phyloP scores from a whole-genome alignment of 1,140 invertebrate species.

The Harpegnathos saltator region DNA sequence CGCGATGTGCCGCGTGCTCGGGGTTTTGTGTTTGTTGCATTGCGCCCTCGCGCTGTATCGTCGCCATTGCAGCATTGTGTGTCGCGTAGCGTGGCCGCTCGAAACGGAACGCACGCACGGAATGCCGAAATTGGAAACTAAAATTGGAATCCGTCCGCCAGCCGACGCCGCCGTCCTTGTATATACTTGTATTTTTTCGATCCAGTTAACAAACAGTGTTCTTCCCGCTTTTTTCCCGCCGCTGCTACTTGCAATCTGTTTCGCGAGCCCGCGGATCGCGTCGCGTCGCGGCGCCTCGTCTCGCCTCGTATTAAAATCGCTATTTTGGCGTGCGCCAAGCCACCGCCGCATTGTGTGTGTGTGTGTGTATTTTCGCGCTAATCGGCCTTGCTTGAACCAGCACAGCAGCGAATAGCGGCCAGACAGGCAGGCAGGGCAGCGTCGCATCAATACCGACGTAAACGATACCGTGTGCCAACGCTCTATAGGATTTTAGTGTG shows the following conservation, averaged over 20 bases:
- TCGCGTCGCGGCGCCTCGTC: neutral
- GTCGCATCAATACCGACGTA: neutral
- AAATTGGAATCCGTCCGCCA: conserved; percentile 43
- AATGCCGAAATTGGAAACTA: conserved; percentile 49
- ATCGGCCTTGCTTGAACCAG: too few relatives aligned
- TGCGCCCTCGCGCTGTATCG: too few relatives aligned
- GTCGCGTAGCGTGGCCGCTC: neutral
- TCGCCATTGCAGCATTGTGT: too few relatives aligned
- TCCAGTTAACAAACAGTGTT: conserved; percentile 38
- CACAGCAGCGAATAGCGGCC: too few relatives aligned
- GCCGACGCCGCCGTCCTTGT: neutral
- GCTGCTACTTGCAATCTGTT: neutral
- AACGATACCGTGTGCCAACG: neutral
- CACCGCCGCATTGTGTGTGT: too few relatives aligned
- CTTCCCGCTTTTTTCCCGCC: neutral
- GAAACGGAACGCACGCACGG: conserved; percentile 43
- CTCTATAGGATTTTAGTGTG: conserved; percentile 10
- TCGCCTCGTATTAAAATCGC: too few relatives aligned
- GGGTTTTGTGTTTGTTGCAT: neutral
- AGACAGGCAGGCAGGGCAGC: too few relatives aligned
- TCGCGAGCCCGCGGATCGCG: neutral
- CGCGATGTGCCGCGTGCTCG: too few relatives aligned
- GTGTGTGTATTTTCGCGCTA: too few relatives aligned
- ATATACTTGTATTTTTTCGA: conserved; percentile 36
- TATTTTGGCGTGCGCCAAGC: too few relatives aligned